These are phyloP conservation scores for Acrobasis consociella DNA, from an alignment of 2,888 invertebrate species.

Conservation along the genomic window DNA sequence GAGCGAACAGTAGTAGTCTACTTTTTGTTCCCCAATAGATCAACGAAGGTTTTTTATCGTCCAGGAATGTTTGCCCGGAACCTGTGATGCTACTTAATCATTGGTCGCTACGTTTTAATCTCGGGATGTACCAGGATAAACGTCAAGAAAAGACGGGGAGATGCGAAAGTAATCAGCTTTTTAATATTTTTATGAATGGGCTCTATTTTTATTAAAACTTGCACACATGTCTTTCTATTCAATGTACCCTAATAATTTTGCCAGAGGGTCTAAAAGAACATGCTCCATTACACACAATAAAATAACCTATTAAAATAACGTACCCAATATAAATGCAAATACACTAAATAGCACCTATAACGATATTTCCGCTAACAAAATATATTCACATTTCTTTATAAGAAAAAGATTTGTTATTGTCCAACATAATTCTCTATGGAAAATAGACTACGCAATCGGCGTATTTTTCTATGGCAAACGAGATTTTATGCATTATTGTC, in stretches of 20 bases:
- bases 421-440: constrained; percentile 27
- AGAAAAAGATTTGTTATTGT: constrained; percentile 26
- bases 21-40: constrained; percentile 11
- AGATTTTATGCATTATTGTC: constrained; percentile 17
- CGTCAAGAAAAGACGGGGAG: background rate
- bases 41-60: constrained; percentile 10
- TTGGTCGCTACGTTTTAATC: constrained; percentile 4
- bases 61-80: background rate
- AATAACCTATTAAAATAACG: constrained; percentile 11
- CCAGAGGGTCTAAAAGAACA: background rate
- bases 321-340: constrained; percentile 29
- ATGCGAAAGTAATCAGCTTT: background rate
- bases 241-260: constrained; percentile 9
- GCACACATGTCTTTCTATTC: too few species aligned
- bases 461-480: constrained; percentile 22
- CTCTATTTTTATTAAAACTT: too few species aligned
- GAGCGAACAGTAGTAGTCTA: background rate
- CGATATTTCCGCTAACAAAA: constrained; percentile 21
- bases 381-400: constrained; percentile 27
- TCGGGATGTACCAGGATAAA: background rate
- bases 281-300: constrained; percentile 6
- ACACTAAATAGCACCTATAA: constrained; percentile 26
- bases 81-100: constrained; percentile 8
- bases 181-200: too few species aligned
- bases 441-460: constrained; percentile 22